Evolutionary conservation across 2,888 invertebrate genomes (phyloP).

Genomic region (Prosapia bicincta): DNA sequence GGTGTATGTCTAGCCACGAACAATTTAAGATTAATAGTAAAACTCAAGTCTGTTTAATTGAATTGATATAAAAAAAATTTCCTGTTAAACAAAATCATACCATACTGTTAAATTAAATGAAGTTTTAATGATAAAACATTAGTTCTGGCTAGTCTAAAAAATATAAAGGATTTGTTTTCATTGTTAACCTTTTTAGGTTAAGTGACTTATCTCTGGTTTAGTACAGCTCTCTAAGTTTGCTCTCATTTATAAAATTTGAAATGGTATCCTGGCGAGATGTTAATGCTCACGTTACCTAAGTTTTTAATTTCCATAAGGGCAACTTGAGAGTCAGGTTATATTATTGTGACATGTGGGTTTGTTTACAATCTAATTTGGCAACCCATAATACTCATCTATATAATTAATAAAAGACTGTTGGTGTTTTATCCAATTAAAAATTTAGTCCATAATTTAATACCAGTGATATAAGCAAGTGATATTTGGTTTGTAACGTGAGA

Average conservation of each 20-base stretch:
- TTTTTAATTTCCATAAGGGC: neutral
- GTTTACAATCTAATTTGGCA: conserved; percentile 11
- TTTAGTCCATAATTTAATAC: neutral
- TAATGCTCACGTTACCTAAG: conserved; percentile 22
- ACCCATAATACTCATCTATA: neutral
- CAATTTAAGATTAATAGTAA: neutral
- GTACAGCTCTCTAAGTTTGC: neutral
- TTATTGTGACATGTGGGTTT: conserved; percentile 9
- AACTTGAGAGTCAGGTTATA: neutral
- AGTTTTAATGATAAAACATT: neutral
- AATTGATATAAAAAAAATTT: neutral
- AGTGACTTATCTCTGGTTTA: neutral
- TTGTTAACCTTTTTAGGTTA: neutral
- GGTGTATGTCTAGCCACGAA: neutral
- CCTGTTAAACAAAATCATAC: neutral
- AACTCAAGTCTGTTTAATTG: neutral
- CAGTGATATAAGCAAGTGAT: neutral
- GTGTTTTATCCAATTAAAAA: neutral
- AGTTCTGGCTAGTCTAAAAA: neutral
- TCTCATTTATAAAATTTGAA: neutral
- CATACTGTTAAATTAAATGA: neutral
- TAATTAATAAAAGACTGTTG: neutral
- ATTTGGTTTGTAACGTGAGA: neutral
- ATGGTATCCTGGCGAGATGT: conserved; percentile 21
- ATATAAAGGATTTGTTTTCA: neutral